These are phyloP conservation scores for Stegophylla sp. DNA, from an alignment of 2,888 invertebrate genomes.

Conservation along the genomic window DNA sequence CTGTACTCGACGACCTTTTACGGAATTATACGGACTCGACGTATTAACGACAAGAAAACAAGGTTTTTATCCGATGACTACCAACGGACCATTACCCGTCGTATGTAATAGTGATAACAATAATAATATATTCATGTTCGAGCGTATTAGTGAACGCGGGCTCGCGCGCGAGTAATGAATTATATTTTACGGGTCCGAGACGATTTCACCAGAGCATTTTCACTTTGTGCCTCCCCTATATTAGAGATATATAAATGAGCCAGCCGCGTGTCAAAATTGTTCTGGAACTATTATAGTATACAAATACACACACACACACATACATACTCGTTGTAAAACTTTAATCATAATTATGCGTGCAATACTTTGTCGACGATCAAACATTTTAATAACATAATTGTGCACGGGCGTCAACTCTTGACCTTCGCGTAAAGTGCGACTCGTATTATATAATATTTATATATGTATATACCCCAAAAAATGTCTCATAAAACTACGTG, in stretches of 20 bases:
- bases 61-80: too few relatives aligned
- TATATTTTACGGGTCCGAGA: background rate
- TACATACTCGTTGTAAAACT: background rate
- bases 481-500: background rate
- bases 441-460: background rate
- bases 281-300: background rate
- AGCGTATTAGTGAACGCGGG: too few relatives aligned
- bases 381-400: constrained; percentile 27
- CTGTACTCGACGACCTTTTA: too few relatives aligned
- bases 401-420: background rate
- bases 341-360: background rate
- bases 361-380: background rate
- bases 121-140: too few relatives aligned
- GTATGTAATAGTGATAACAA: too few relatives aligned
- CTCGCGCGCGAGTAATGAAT: background rate
- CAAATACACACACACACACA: background rate
- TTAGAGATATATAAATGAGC: background rate
- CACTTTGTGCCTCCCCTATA: background rate
- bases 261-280: background rate
- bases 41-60: too few relatives aligned
- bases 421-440: background rate
- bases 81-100: too few relatives aligned
- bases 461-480: too few relatives aligned
- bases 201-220: background rate
- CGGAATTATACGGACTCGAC: too few relatives aligned